Base-by-base conservation (phyloP, 2,888 invertebrate species). In the Agrotis exclamationis region DNA sequence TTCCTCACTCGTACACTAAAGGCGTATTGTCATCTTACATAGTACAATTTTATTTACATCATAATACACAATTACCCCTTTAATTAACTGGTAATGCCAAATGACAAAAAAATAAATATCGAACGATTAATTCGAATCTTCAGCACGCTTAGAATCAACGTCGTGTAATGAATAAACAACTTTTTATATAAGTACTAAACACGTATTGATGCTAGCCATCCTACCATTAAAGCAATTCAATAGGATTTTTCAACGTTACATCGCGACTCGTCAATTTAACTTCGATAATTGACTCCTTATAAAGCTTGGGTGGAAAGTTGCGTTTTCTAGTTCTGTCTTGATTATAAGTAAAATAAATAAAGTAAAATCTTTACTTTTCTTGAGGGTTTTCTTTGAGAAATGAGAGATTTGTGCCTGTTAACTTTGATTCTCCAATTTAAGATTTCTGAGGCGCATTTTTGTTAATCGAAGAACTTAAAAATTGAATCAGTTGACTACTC, bases 221-320 rank as follows among this genome's bases (percentile, higher is more conserved):
- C 84, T 87, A 83, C 91, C 93, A 90, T 92, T 91, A 89, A 89
- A 86, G 91, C 84, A 91, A 91, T 92, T 92, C 90, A 93, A 93
- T 92, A 76, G 91, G 85, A 90, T 92, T 90, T 88, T 89, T 92
- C 85, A 85, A 88, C 88, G 85, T 86, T 70, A 57, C 48, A 70
- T 45, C 65, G 53, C 33, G 48, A 44, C 45, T 78, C 71, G 74
- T 80, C 83, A 84, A 80, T 80, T 76, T 76, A 82, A 66, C 74
- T 83, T 80, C 72, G 63, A 71, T 89, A 88, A 86, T 88, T 88
- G 85, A 83, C 80, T 83, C 88, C 85, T 63, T 88, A 70, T 86
- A 85, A 20, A 62, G 72, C 54, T 59, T 33, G 74, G 47, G 69
- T 44, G 63, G 66, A 75, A 70, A 73, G 70, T 68, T 60, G 62